Evolutionary conservation across 2,113 vertebrate species (phyloP).

Genomic region (Pionites leucogaster): DNA sequence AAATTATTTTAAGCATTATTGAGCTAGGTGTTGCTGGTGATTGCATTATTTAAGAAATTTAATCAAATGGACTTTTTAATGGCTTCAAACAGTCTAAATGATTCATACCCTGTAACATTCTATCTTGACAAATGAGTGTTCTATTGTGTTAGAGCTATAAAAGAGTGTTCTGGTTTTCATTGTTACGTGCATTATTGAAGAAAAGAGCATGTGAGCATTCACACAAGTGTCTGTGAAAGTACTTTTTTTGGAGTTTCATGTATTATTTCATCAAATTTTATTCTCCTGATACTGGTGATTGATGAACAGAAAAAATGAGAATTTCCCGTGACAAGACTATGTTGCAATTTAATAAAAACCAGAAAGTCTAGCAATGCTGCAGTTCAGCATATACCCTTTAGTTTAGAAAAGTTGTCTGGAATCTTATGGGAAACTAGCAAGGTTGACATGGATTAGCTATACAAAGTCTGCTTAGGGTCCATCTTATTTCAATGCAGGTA

Average conservation of each 20-base stretch:
- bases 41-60: conserved; percentile 53
- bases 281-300: neutral
- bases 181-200: neutral
- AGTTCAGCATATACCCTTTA: neutral
- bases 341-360: neutral
- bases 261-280: neutral
- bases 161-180: neutral
- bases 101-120: neutral
- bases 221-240: neutral
- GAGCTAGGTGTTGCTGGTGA: neutral
- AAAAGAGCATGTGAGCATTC: neutral
- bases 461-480: neutral
- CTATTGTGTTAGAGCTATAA: neutral
- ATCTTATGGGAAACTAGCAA: neutral
- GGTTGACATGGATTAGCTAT: neutral
- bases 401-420: neutral
- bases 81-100: neutral
- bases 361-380: neutral
- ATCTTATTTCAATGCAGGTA: neutral
- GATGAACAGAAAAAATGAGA: neutral
- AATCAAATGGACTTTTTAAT: conserved; percentile 7
- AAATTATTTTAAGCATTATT: neutral
- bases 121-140: neutral
- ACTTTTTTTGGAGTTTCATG: neutral
- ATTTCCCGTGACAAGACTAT: neutral